Base-by-base conservation (phyloP, 1,140 invertebrate genomes). In the Drosophila lowei region DNA sequence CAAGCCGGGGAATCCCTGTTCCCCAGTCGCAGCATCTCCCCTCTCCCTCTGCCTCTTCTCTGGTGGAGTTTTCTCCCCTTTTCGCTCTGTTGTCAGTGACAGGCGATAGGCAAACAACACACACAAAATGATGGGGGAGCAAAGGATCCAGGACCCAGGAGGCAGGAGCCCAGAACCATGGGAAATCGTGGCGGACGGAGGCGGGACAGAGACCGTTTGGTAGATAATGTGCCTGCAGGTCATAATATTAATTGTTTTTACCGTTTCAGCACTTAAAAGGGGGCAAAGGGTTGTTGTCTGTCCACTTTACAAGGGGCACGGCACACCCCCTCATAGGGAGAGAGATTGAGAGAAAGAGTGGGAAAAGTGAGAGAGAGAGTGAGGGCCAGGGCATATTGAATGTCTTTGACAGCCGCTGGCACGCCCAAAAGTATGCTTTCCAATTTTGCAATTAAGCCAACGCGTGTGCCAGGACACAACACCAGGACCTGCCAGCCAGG, bases 221-320 rank as follows among this genome's bases (percentile, higher is more conserved):
- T 50, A 72, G 57, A 86, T 88, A 86, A 86, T 86, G 74, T 88
- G 81, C 81, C 81, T 86, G 70, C 74, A 88, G 81, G 83, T 86
- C 79, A 77, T 88, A 86, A 86, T 86, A 72, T 86, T 86, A 86
- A 86, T 86, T 86, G 83, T 86, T 86, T 86, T 86, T 70, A 75
- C 63, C 56, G 70, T 88, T 38, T 75, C 64, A 78, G 64, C 57
- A 68, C 56, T 88, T 61, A 62, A 64, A 46, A 41, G 47, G 52
- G 73, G 68, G 34, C 11, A 75, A 86, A 80, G 83, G 80, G 81
- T 68, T 68, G 56, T 79, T 50, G 49, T 46, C 21, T 47, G 58
- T 63, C 41, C 67, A 72, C 65, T 72, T 23, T 30, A 44, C 25
- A 38, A 34, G 41, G 44, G 42, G 46, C 41, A 46, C 34, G 41